phyloP scores from a whole-genome alignment of 2,797 vertebrate species.

The Sebastes steindachneri region DNA sequence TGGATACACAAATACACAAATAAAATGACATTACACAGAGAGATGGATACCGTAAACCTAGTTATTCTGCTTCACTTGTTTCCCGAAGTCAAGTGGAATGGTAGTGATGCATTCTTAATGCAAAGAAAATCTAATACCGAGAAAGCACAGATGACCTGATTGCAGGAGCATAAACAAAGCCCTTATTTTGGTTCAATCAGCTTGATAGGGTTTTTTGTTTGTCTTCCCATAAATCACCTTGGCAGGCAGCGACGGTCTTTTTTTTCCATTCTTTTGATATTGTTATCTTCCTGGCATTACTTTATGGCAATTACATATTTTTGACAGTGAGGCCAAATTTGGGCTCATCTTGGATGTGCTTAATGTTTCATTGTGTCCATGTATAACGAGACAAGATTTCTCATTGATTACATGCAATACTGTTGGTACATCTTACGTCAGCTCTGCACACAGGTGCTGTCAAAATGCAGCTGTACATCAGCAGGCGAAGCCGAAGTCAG shows the following conservation, averaged over 20 bases:
- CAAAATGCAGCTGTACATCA: neutral
- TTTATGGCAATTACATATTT: neutral
- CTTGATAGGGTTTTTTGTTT: slow-evolving; percentile 18
- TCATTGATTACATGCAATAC: neutral
- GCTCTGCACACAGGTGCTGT: neutral
- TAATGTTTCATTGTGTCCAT: neutral
- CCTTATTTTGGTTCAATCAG: slow-evolving; percentile 33
- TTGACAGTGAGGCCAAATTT: neutral
- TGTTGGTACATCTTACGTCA: neutral
- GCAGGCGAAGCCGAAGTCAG: neutral
- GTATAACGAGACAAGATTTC: neutral
- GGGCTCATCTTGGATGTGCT: neutral
- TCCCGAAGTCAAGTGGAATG: slow-evolving; percentile 1
- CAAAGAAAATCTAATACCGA: slow-evolving; percentile 66
- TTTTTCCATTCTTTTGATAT: slow-evolving; percentile 3
- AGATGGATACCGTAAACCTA: neutral
- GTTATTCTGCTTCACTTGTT: slow-evolving; percentile 24
- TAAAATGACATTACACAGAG: slow-evolving; percentile 21
- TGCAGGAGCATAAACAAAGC: slow-evolving; percentile 5
- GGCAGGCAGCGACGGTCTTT: neutral
- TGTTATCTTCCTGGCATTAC: slow-evolving; percentile 7
- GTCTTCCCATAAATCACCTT: slow-evolving; percentile 29
- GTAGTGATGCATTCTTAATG: slow-evolving; percentile 20
- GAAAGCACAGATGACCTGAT: slow-evolving; percentile 4
- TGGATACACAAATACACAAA: neutral